Base-by-base conservation (phyloP, 2,888 invertebrate species). In the Ypsolopha sequella region DNA sequence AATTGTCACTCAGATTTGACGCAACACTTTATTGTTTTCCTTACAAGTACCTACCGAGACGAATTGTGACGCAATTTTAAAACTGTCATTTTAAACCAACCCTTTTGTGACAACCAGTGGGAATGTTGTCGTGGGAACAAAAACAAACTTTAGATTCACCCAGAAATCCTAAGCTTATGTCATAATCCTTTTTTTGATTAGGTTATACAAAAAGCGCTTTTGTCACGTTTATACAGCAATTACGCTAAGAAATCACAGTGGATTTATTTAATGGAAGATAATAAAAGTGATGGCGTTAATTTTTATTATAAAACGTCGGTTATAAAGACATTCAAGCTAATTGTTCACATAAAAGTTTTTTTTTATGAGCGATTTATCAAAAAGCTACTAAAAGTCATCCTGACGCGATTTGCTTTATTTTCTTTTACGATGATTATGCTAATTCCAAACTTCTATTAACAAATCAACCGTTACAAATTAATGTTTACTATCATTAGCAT, bases 401-500 rank as follows among this genome's bases (percentile, higher is more conserved):
- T 61, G 65, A 36, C 33, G 34, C 46, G 34, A 45, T 59, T 54
- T 41, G 60, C 70, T 70, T 75, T 73, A 73, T 71, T 66, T 58
- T 55, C 61, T 60, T 67, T 69, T 67, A 56, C 53, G 55, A 56
- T 77, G 66, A 77, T 81, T 82, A 84, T 84, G 85, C 75, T 73
- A 82, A 82, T 78, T 52, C 51, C 47, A 46, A 58, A 66, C 65
- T 64, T 70, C 65, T 71, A 80, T 81, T 81, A 81, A 68, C 84
- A 86, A 80, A 85, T 85, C 82, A 85, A 75, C 85, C 86, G 85
- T 85, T 80, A 80, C 84, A 84, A 85, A 85, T 85, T 80, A 77
- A 75, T 86, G 80, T 86, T 85, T 82, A 84, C 76, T 52, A 59
- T 73, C 61, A 84, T 86, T 84, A 65, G 67, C 85, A 86, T 85